A percentile compares a stretch with the other conserved stretches of the same genome.
These are phyloP conservation scores for Cephonodes hylas DNA, from an alignment of 2,888 invertebrate species.

Conservation along the genomic window DNA sequence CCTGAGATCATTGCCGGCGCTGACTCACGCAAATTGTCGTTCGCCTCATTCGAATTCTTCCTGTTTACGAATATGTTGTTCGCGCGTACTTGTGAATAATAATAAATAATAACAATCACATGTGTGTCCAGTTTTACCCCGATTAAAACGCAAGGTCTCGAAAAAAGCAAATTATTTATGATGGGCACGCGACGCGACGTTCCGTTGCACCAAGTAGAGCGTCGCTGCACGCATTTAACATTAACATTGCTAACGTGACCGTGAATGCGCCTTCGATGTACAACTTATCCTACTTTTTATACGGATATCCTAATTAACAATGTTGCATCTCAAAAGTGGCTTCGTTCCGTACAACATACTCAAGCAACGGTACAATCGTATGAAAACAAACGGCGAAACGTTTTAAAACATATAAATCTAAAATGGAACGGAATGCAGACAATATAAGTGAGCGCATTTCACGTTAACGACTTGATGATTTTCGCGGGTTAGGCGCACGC, in stretches of 20 bases:
- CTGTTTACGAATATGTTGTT: neutral
- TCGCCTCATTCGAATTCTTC: neutral
- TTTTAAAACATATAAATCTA: neutral
- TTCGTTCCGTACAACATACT: neutral
- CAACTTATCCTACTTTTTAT: neutral
- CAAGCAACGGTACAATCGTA: neutral
- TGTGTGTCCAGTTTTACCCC: neutral
- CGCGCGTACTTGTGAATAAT: neutral
- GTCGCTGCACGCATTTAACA: constrained; percentile 57
- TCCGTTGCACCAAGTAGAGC: constrained; percentile 66
- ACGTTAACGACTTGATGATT: neutral
- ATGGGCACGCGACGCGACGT: constrained; percentile 42
- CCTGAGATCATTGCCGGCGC: neutral
- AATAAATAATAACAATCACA: neutral
- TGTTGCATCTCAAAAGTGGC: neutral
- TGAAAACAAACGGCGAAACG: neutral
- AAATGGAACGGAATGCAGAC: neutral
- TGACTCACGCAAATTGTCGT: neutral
- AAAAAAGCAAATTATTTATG: constrained; percentile 31
- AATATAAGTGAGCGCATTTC: neutral
- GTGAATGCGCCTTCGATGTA: constrained; percentile 10
- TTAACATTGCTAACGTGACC: constrained; percentile 33
- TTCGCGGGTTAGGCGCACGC: neutral
- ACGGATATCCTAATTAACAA: neutral
- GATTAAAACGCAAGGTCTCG: constrained; percentile 25